phyloP scores from a whole-genome alignment of 2,888 invertebrate species.

The Microctonus brassicae region DNA sequence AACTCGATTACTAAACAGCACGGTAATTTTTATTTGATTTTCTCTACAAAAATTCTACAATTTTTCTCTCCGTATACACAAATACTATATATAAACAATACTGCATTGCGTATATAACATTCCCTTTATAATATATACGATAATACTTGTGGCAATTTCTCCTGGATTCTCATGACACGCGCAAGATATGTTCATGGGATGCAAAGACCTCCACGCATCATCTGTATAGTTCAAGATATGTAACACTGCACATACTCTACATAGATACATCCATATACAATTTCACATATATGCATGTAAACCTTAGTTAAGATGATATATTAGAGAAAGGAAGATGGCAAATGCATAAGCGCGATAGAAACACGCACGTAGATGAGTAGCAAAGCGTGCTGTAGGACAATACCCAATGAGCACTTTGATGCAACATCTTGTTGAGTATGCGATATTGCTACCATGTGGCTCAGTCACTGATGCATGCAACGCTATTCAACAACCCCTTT shows the following conservation, averaged over 20 bases:
- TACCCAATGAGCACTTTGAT: constrained; percentile 47
- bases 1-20: too few relatives aligned
- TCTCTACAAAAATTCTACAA: too few relatives aligned
- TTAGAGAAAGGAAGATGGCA: neutral
- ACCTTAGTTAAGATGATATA: too few relatives aligned
- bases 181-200: constrained; percentile 18
- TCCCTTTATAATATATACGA: neutral
- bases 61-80: too few relatives aligned
- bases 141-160: neutral
- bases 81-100: too few relatives aligned
- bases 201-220: neutral
- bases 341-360: neutral
- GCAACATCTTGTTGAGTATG: constrained; percentile 37
- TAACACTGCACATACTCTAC: too few relatives aligned
- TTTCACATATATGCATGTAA: too few relatives aligned
- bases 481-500: neutral
- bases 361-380: constrained; percentile 38
- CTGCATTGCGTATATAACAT: too few relatives aligned
- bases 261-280: too few relatives aligned
- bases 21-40: too few relatives aligned
- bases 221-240: neutral
- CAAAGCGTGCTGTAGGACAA: constrained; percentile 53
- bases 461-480: neutral
- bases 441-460: constrained; percentile 15
- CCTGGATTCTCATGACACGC: constrained; percentile 9